Percentiles rank a stretch among this genome's conserved stretches.
Evolutionary conservation across 2,113 vertebrate species (phyloP).

Genomic region (Zosterops pallidus): DNA sequence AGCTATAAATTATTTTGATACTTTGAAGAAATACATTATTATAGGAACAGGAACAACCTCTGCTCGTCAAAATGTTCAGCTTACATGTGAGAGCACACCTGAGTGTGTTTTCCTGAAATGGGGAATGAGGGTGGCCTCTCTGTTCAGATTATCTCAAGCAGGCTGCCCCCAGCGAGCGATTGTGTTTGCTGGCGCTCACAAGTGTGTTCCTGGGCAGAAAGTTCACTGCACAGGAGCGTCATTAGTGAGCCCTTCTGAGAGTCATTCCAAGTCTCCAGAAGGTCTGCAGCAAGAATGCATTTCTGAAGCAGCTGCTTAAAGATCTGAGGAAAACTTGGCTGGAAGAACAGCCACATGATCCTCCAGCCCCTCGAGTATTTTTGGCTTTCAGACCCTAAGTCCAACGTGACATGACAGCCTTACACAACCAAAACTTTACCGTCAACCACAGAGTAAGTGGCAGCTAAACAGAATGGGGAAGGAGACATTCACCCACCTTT

Average conservation of each 20-base stretch:
- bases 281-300: slow-evolving; percentile 32
- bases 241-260: not conserved
- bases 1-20: not conserved
- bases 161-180: fast-evolving
- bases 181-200: not conserved
- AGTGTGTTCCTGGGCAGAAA: not conserved
- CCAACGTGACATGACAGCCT: slow-evolving; percentile 23
- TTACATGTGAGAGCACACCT: not conserved
- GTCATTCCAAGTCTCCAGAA: slow-evolving; percentile 28
- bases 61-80: not conserved
- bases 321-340: slow-evolving; percentile 59
- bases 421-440: not conserved
- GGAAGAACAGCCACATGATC: slow-evolving; percentile 59
- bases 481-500: fast-evolving
- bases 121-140: not conserved
- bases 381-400: not conserved
- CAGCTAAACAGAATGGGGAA: not conserved
- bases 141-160: not conserved
- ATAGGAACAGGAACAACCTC: not conserved
- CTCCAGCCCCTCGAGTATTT: not conserved
- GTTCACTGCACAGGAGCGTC: slow-evolving; percentile 40
- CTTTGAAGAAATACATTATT: not conserved
- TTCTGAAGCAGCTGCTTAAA: slow-evolving; percentile 56
- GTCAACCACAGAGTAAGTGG: not conserved
- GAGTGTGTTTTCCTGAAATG: not conserved